A percentile compares a stretch with the other conserved stretches of the same genome.
Evolutionary conservation across 2,888 invertebrate genomes (phyloP).

Genomic region (Chrysolina americana): DNA sequence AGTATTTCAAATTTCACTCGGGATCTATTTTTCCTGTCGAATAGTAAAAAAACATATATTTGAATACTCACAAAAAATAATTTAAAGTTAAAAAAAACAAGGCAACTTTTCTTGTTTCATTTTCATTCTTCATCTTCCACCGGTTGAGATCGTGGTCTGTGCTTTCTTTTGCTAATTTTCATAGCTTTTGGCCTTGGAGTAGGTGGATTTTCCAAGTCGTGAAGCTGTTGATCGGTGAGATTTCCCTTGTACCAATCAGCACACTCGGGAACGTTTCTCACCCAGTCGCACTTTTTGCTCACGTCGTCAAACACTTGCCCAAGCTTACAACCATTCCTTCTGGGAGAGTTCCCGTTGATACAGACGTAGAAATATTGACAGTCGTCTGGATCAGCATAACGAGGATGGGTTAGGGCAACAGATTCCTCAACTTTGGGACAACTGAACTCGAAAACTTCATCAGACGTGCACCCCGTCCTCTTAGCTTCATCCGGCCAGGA

Average conservation of each 20-base stretch:
- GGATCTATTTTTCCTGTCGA: background rate
- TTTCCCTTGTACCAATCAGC: constrained; percentile 92
- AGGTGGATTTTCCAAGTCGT: constrained; percentile 85
- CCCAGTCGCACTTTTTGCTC: constrained; percentile 86
- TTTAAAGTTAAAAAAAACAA: constrained; percentile 18
- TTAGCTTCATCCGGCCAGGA: constrained; percentile 95
- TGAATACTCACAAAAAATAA: constrained; percentile 16
- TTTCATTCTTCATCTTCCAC: constrained; percentile 32
- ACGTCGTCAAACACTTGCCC: constrained; percentile 92
- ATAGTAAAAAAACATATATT: background rate
- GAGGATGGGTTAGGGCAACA: constrained; percentile 83
- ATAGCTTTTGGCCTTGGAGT: constrained; percentile 75
- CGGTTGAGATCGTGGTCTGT: constrained; percentile 53
- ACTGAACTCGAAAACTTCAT: constrained; percentile 87
- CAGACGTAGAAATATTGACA: constrained; percentile 95
- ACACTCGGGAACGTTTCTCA: constrained; percentile 90
- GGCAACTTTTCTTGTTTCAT: background rate
- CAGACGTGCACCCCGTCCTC: constrained; percentile 87
- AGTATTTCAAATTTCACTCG: background rate
- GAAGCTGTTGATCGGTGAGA: constrained; percentile 84
- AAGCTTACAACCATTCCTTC: constrained; percentile 89
- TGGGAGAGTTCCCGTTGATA: constrained; percentile 87
- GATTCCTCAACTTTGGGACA: constrained; percentile 85
- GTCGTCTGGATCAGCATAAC: constrained; percentile 90
- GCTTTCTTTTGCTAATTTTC: constrained; percentile 71